These are phyloP conservation scores for Brachyhypopomus occidentalis DNA, from an alignment of 2,113 vertebrate species.

Conservation along the genomic window DNA sequence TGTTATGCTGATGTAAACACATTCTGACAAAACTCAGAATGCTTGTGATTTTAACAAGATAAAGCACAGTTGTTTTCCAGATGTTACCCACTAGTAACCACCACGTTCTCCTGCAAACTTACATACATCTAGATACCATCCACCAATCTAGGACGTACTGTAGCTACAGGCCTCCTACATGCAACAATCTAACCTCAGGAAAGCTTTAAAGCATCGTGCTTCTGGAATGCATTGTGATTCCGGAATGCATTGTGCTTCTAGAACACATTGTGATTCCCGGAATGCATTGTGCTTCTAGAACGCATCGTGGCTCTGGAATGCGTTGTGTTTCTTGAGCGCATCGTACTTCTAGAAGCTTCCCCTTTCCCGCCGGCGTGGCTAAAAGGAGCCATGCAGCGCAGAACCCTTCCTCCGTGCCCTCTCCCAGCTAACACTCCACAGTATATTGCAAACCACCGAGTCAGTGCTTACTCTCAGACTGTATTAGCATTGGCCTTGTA, in stretches of 20 bases:
- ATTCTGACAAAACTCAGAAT: too few species aligned
- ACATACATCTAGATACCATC: neutral
- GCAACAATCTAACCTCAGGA: conserved; percentile 1
- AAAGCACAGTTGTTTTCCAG: neutral
- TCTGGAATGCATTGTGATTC: too few species aligned
- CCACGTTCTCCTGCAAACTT: neutral
- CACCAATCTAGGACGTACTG: conserved; percentile 3
- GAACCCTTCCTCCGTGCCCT: conserved; percentile 43
- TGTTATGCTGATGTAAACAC: too few species aligned
- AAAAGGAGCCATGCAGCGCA: conserved; percentile 34
- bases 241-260: too few species aligned
- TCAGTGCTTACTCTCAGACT: conserved; percentile 40
- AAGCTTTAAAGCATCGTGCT: conserved; percentile 9
- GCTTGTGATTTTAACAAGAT: neutral
- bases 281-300: too few species aligned
- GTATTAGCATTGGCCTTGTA: conserved; percentile 25
- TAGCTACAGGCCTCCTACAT: conserved; percentile 9
- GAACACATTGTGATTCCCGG: too few species aligned
- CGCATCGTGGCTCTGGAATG: too few species aligned
- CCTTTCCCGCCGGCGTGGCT: conserved; percentile 14
- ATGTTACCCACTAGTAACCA: neutral
- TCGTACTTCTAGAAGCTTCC: conserved; percentile 26
- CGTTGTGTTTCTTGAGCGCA: conserved; percentile 7
- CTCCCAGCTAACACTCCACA: conserved; percentile 23
- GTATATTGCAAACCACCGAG: conserved; percentile 27